Evolutionary conservation across 2,113 vertebrate genomes (phyloP).

Genomic region (Setophaga coronata): DNA sequence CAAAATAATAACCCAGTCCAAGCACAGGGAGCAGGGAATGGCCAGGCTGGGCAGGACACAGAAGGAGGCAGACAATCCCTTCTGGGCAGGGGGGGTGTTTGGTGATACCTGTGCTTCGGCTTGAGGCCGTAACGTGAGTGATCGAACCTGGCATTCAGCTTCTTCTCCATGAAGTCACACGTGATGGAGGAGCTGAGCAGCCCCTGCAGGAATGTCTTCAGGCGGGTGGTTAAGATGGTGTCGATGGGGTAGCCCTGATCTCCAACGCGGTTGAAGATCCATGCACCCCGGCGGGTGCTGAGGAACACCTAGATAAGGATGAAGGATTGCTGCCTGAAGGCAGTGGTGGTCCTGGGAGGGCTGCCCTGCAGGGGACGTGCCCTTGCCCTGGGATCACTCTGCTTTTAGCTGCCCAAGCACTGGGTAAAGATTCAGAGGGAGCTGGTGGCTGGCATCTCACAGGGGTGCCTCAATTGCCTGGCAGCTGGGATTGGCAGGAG

Average conservation of each 20-base stretch:
- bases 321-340: neutral
- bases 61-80: accelerated
- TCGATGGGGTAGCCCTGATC: conserved; percentile 53
- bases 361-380: accelerated
- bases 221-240: neutral
- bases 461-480: neutral
- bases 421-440: neutral
- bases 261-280: conserved; percentile 82
- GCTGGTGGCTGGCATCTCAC: no score
- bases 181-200: neutral
- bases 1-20: neutral
- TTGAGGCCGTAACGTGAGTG: conserved; percentile 81
- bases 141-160: conserved; percentile 76
- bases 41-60: accelerated
- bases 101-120: conserved; percentile 79
- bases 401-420: neutral
- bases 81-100: neutral
- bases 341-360: neutral
- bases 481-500: neutral
- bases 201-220: neutral
- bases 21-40: neutral
- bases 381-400: neutral
- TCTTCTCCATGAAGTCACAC: conserved; percentile 66
- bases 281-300: conserved; percentile 85
- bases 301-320: conserved; percentile 84